Conservation (phyloP, 2,888 invertebrate species). For the Metacarcinus magister region DNA sequence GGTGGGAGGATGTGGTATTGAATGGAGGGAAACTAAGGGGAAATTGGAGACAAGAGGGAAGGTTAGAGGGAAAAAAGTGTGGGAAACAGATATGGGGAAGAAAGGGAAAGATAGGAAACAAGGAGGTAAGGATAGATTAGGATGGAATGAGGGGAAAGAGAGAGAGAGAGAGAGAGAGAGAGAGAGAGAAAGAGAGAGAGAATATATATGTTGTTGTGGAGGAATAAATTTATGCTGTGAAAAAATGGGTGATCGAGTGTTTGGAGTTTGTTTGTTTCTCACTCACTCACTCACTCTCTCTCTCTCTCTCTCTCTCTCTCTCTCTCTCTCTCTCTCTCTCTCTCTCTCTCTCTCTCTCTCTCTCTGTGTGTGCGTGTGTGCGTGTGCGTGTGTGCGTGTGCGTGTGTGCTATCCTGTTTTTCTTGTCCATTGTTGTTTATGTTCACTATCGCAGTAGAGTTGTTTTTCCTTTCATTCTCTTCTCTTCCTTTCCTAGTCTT, state of each 20-base stretch:
- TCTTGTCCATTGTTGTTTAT: no score
- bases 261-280: background rate
- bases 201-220: background rate
- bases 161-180: slow-evolving; percentile 20
- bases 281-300: background rate
- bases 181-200: slow-evolving; percentile 26
- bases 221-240: background rate
- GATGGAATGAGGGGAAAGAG: background rate
- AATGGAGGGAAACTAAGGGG: no score
- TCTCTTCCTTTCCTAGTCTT: no score
- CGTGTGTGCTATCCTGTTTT: background rate
- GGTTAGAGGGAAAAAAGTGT: background rate
- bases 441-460: no score
- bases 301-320: no score
- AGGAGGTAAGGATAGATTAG: no score
- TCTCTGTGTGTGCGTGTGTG: background rate
- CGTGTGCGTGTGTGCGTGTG: background rate
- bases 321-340: no score
- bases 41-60: background rate
- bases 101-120: background rate
- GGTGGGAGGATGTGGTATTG: no score
- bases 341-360: background rate
- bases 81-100: background rate
- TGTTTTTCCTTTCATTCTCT: no score
- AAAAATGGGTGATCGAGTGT: background rate